Conservation (phyloP, 2,888 invertebrate species). For the Parasteatoda lunata region DNA sequence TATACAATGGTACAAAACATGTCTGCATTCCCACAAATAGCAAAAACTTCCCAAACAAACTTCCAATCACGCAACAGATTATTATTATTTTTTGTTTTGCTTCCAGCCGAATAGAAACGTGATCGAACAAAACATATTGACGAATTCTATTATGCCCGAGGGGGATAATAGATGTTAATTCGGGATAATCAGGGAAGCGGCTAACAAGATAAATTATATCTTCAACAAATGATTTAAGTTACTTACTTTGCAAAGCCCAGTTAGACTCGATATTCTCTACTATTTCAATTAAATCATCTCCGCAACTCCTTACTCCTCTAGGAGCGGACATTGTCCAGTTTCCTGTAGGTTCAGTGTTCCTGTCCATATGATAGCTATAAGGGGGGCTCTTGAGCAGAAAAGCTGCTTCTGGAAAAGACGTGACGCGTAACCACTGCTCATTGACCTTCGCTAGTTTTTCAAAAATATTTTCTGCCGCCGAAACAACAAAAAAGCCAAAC, state of each 20-base stretch:
- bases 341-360: background rate
- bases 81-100: too few species aligned
- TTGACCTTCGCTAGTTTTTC: constrained; percentile 30
- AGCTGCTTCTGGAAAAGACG: constrained; percentile 44
- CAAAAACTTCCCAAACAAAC: too few species aligned
- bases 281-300: constrained; percentile 47
- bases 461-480: background rate
- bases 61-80: too few species aligned
- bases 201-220: background rate
- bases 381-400: constrained; percentile 39
- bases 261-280: constrained; percentile 21
- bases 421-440: constrained; percentile 43
- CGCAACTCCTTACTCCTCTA: constrained; percentile 28
- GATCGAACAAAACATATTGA: too few species aligned
- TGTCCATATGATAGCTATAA: constrained; percentile 20
- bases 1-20: too few species aligned
- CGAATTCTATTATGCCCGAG: too few species aligned
- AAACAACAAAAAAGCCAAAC: background rate
- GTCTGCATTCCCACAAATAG: too few species aligned
- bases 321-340: background rate
- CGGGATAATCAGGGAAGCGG: too few species aligned
- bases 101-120: too few species aligned
- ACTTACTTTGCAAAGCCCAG: constrained; percentile 62
- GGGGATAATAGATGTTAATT: too few species aligned
- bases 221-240: background rate